Base-by-base conservation (phyloP, 2,113 vertebrate species). In the Clarias macrocephalus region DNA sequence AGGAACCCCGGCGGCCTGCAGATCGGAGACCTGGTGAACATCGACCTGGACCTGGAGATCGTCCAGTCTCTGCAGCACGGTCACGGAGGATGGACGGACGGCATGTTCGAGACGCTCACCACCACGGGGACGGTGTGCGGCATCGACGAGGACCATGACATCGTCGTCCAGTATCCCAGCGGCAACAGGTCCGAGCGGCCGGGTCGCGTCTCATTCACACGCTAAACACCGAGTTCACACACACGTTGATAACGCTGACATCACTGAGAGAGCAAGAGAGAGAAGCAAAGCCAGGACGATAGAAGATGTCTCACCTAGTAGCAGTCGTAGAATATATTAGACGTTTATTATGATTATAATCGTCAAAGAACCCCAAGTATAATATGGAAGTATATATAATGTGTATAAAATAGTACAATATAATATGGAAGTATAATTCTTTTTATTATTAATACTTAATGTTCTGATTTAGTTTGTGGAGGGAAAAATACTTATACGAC, bases 41-140 rank as follows among this genome's bases (percentile, higher is more conserved):
- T 99, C 87, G 98, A 99, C 92, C 94, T 99, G 83, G 98, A 99
- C 89, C 95, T 99, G 63, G 98, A 99, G 94, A 99, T 99, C 28
- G 98, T 99, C 72, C 98, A 99, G 96, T 99, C 98, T 62, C 96
- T 99, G 89, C 98, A 99, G 89, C 98, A 99, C 15, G 98, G 98
- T n/a, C 98, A 99, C 0, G 98, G 98, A 16, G 98, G 98, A 72
- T 99, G 98, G 98, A 99, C 98, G 0, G 98, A 99, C 88, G 98
- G 98, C 92, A 99, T 99, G 98, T 99, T 99, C 90, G 98, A 99
- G 93, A 99, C 98, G 9, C 96, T 99, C 92, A 99, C 98, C 89
- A 99, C 98, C 92, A 99, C 98, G 0, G 98, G 98, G 89, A 99
- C 98, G 0, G 98, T 99, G 59, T 99, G 98, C 85, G 98, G 98